These are phyloP conservation scores for Anas acuta DNA, from an alignment of 2,797 vertebrate species.

Conservation along the genomic window DNA sequence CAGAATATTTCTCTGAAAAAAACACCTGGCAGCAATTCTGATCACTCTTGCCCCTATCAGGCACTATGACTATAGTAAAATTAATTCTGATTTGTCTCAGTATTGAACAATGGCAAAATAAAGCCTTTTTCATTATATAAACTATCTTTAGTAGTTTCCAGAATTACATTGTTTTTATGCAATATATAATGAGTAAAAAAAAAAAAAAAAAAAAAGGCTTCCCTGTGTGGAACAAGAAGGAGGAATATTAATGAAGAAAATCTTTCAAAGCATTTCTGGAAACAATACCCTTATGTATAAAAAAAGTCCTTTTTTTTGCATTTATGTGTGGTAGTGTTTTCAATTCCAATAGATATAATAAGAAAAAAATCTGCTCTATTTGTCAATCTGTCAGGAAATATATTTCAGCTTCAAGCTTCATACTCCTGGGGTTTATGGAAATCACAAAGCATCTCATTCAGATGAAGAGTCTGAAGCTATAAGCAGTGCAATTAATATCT, in stretches of 20 bases:
- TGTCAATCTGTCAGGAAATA: slow-evolving; percentile 78
- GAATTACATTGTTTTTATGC: not conserved
- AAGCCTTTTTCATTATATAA: slow-evolving; percentile 32
- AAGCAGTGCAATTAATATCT: slow-evolving; percentile 76
- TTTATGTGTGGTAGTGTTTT: slow-evolving; percentile 64
- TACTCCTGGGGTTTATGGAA: slow-evolving; percentile 73
- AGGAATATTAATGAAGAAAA: slow-evolving; percentile 50
- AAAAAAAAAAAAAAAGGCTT: not conserved
- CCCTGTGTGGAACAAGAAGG: slow-evolving; percentile 12
- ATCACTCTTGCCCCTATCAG: slow-evolving; percentile 10
- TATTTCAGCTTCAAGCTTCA: slow-evolving; percentile 73
- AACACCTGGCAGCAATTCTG: slow-evolving; percentile 21
- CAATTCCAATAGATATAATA: slow-evolving; percentile 64
- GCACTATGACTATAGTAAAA: not conserved
- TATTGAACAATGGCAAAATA: slow-evolving; percentile 25
- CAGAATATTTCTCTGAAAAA: slow-evolving; percentile 17
- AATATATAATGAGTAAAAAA: slow-evolving; percentile 8
- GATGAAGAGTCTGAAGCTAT: slow-evolving; percentile 74
- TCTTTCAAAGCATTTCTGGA: slow-evolving; percentile 50
- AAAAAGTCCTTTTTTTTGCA: not conserved
- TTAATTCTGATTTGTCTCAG: slow-evolving; percentile 39
- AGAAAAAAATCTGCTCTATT: slow-evolving; percentile 67
- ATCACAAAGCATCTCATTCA: slow-evolving; percentile 72
- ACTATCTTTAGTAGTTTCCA: slow-evolving; percentile 14
- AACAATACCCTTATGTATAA: slow-evolving; percentile 42